Evolutionary conservation across 2,888 invertebrate genomes (phyloP).

Genomic region (Folsomia manolachei): DNA sequence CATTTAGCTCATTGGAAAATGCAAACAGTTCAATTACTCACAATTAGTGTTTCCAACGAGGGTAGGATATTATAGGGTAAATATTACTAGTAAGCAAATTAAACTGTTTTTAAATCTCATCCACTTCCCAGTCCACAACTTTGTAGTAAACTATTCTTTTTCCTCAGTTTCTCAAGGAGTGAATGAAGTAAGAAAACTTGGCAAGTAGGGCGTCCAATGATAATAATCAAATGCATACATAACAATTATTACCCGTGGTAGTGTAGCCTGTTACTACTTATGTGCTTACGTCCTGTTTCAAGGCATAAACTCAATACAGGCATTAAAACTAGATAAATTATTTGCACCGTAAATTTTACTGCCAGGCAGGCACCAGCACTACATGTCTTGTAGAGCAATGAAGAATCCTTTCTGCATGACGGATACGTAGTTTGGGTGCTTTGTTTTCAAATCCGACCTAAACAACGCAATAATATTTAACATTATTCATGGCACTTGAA

Average conservation of each 20-base stretch:
- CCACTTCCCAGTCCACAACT: too few species aligned
- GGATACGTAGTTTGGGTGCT: too few species aligned
- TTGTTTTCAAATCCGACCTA: too few species aligned
- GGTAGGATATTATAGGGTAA: not conserved
- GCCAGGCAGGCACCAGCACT: constrained; percentile 22
- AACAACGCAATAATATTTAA: too few species aligned
- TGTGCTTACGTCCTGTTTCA: not conserved
- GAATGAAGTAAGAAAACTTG: not conserved
- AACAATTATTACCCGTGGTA: constrained; percentile 3
- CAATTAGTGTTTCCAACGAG: too few species aligned
- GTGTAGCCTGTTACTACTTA: not conserved
- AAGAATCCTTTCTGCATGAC: constrained; percentile 39
- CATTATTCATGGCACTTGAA: too few species aligned
- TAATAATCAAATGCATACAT: constrained; percentile 1
- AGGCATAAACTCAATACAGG: constrained; percentile 1
- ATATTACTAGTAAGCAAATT: not conserved
- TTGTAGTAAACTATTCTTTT: not conserved
- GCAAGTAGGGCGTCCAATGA: not conserved
- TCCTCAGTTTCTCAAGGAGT: too few species aligned
- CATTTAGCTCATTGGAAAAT: not conserved
- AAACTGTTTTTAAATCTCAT: not conserved
- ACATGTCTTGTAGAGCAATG: constrained; percentile 36
- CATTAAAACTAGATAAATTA: constrained; percentile 44
- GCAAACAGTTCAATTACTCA: not conserved
- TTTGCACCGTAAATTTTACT: constrained; percentile 44